Evolutionary conservation across 1,140 invertebrate genomes (phyloP), one percentile per base, ranked within the genome.

Genomic region (Aphelinus certus): DNA sequence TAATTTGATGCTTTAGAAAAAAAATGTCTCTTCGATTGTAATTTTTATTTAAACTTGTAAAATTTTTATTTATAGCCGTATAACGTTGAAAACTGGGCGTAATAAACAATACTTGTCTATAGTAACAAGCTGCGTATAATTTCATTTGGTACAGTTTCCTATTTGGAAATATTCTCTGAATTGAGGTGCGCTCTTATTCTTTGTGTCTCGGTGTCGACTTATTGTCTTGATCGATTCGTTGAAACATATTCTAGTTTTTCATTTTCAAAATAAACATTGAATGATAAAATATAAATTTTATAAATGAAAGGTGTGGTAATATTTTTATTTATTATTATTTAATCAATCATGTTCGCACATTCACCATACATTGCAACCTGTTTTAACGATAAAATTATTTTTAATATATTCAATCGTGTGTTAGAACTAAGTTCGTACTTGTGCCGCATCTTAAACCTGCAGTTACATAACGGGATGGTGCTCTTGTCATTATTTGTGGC

Each of bases 21-120:
- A 76, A 76, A 76, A 76, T 57, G 47, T 69, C 10, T 76, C 72
- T 79, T 81, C 75, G 67, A 78, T 78, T 80, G 77, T 79, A 80
- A 80, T 83, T 83, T 82, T 83, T 83, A 84, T 83, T 84, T 83
- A 83, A 81, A 76, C 75, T 69, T 79, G 77, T 79, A 76, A 84
- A 81, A 80, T 79, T 82, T 75, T 80, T 85, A 85, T 85, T 84
- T 84, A 84, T 84, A 81, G 80, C 71, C 77, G 79, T 77, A 78
- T 81, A 76, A 71, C 70, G 71, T 70, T 80, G 80, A 80, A 83
- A 69, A 80, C 79, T 83, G 82, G 81, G 79, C 79, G 83, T 80
- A 84, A 84, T 84, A 84, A 84, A 84, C 64, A 72, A 82, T 80
- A 84, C 79, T 76, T 81, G 71, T 78, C 77, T 76, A 79, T 72